Evolutionary conservation across 2,113 vertebrate genomes (phyloP).

Genomic region (Chionodraco myersi): DNA sequence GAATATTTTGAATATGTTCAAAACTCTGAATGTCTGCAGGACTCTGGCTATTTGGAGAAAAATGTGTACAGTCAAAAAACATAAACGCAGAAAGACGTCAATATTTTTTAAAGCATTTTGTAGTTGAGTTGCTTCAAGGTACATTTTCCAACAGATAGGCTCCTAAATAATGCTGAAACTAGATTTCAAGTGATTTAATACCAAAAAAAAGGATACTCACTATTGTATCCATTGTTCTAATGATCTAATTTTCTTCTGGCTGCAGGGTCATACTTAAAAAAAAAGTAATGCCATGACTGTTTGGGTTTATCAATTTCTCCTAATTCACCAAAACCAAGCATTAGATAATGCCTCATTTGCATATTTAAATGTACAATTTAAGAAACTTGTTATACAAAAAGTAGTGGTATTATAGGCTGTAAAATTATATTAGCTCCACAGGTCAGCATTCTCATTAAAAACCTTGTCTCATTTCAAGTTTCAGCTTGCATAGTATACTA

Average conservation of each 20-base stretch:
- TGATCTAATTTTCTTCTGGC: too few species aligned
- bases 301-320: too few species aligned
- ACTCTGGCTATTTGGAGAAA: background rate
- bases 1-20: background rate
- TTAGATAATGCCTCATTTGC: too few species aligned
- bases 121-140: background rate
- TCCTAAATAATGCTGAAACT: too few species aligned
- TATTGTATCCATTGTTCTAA: too few species aligned
- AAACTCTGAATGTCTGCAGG: background rate
- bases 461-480: background rate
- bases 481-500: background rate
- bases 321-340: too few species aligned
- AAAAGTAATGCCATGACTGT: too few species aligned
- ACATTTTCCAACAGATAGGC: background rate
- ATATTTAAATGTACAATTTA: too few species aligned
- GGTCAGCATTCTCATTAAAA: slow-evolving; percentile 16
- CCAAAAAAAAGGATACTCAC: too few species aligned
- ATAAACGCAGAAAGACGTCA: background rate
- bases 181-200: too few species aligned
- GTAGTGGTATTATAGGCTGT: background rate
- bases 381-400: background rate
- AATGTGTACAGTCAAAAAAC: background rate
- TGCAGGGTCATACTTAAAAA: too few species aligned
- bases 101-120: background rate
- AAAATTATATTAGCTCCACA: slow-evolving; percentile 14